A percentile compares a stretch with the other conserved stretches of the same genome.
Conservation (phyloP, 1,140 invertebrate genomes). For the Wiebesia pumilae region DNA sequence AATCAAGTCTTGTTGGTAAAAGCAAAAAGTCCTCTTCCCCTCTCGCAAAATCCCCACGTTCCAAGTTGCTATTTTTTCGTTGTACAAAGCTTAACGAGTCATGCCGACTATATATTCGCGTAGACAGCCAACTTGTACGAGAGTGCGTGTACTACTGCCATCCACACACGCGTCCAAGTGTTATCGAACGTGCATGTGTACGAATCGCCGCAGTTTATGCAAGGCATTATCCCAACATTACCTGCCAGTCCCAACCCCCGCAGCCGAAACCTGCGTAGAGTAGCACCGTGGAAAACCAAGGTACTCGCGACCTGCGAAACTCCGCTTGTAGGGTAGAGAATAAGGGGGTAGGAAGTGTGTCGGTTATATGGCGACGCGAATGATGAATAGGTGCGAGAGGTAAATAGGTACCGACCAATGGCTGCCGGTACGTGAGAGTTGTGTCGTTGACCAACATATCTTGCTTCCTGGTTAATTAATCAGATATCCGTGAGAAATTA, state of each 20-base stretch:
- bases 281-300: constrained; percentile 60
- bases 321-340: not conserved
- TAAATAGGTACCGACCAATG: not conserved
- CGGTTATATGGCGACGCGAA: constrained; percentile 49
- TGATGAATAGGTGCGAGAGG: constrained; percentile 63
- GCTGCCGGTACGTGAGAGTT: not conserved
- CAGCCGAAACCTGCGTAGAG: not conserved
- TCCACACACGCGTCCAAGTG: constrained; percentile 38
- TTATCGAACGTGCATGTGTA: constrained; percentile 55
- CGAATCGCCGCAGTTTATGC: constrained; percentile 71
- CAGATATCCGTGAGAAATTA: constrained; percentile 70
- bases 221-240: constrained; percentile 73
- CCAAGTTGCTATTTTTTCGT: not conserved
- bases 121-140: not conserved
- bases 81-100: constrained; percentile 29
- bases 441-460: not conserved
- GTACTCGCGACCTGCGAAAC: constrained; percentile 34
- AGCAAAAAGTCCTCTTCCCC: constrained; percentile 7
- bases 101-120: not conserved
- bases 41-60: not conserved
- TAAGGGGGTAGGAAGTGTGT: constrained; percentile 44
- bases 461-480: constrained; percentile 70
- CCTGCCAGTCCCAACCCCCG: constrained; percentile 59
- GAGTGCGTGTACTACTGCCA: too few relatives aligned
- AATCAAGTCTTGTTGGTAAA: not conserved